Evolutionary conservation across 35 echinoderm and acorn worm genomes (phyloP).

Genomic region (Apostichopus parvimensis): DNA sequence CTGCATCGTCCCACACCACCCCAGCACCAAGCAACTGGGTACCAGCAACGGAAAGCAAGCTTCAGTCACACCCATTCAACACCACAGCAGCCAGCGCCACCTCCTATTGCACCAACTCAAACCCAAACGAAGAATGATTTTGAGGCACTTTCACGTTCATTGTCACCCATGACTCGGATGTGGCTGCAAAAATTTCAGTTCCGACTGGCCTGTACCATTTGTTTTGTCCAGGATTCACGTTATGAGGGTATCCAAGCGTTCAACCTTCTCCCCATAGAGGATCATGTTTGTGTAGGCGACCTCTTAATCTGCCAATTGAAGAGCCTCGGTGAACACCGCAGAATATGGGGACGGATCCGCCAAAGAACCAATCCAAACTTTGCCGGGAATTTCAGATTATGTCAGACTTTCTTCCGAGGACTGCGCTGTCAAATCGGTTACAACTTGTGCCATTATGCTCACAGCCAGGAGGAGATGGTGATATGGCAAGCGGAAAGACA

Average conservation of each 20-base stretch:
- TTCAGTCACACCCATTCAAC: too few species aligned
- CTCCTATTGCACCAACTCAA: neutral
- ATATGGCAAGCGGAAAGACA: slow-evolving; percentile 79
- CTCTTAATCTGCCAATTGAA: slow-evolving; percentile 66
- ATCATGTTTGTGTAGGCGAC: slow-evolving; percentile 64
- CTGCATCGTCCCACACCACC: neutral
- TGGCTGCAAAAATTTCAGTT: slow-evolving; percentile 60
- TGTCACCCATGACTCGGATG: slow-evolving; percentile 38
- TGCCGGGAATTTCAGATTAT: slow-evolving; percentile 39
- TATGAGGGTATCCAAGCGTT: slow-evolving; percentile 55
- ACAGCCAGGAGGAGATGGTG: slow-evolving; percentile 67
- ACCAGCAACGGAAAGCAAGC: too few species aligned
- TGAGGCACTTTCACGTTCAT: neutral
- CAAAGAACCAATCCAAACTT: slow-evolving; percentile 23
- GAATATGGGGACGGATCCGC: neutral
- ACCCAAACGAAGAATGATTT: neutral
- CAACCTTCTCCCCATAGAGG: neutral
- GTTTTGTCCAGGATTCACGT: slow-evolving; percentile 47
- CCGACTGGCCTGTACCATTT: slow-evolving; percentile 67
- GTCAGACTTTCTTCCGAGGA: slow-evolving; percentile 56
- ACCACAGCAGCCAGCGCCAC: too few species aligned
- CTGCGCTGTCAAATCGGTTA: slow-evolving; percentile 60
- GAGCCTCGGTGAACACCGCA: neutral
- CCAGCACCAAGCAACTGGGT: too few species aligned
- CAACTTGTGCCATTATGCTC: slow-evolving; percentile 70